Base-by-base conservation (phyloP, 2,113 vertebrate species). In the Junco hyemalis region DNA sequence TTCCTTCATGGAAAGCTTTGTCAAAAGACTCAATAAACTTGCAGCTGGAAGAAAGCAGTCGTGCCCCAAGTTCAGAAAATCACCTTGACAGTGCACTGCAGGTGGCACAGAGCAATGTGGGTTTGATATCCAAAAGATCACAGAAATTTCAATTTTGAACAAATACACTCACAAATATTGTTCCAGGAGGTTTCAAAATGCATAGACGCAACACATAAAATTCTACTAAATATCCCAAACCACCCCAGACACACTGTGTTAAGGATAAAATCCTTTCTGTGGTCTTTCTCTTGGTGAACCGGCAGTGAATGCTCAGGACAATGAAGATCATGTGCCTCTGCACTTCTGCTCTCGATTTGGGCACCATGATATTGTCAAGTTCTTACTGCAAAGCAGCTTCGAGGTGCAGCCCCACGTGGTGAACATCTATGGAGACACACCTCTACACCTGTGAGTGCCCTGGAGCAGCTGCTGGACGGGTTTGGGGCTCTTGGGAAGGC, bases 401-500 rank as follows among this genome's bases (percentile, higher is more conserved):
- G 98, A 98, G 8, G 97, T 97, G 24, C 99, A 99, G 87, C 98
- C 99, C 11, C 99, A 99, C 28, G 98, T 98, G 56, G 98, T 98
- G 93, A 99, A 99, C 61, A 99, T 99, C 97, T 99, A 99, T 2
- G 99, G 99, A 20, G 99, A 99, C 89, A 99, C 99, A 0, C 98
- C 99, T 7, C 94, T 99, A 5, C 99, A 99, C 90, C 90, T 99
- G 99, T 99, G 97, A 99, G 98, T 98, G 74, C 24, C 7, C 2
- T 0, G 0, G 14, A 12, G 24, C 6, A 7, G 28, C 60, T 24
- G 9, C 5, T 44, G n/a, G 7, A 1, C 14, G 2, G 59, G 17
- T 5, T 2, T 19, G 87, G 29, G 54, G 7, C 50, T 19, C 2
- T 0, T 1, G 24, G 44, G 8, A 28, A 9, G 45, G 69, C 28